Percentiles rank a stretch among this genome's conserved stretches.
phyloP scores from a whole-genome alignment of 2,888 invertebrate genomes.

The Limenitis camilla region DNA sequence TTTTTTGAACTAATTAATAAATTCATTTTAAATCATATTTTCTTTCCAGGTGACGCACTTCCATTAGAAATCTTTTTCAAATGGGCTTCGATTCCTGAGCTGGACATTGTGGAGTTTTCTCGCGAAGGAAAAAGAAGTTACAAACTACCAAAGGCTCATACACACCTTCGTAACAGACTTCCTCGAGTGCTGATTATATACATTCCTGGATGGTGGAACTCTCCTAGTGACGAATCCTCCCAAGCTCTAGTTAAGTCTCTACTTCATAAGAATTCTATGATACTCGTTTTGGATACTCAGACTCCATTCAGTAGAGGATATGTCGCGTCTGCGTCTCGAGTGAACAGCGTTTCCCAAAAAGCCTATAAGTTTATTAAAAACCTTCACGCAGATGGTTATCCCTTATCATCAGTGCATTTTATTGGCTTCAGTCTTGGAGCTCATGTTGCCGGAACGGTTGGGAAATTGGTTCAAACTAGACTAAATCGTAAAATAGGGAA shows the following conservation, averaged over 20 bases:
- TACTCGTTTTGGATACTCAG: slow-evolving; percentile 52
- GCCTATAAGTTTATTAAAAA: slow-evolving; percentile 43
- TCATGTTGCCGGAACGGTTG: slow-evolving; percentile 73
- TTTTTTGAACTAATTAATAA: not conserved
- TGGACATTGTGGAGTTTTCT: slow-evolving; percentile 44
- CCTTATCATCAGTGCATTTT: slow-evolving; percentile 66
- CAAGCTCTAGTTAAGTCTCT: slow-evolving; percentile 44
- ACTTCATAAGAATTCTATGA: slow-evolving; percentile 37
- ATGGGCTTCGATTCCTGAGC: slow-evolving; percentile 33
- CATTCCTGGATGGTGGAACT: slow-evolving; percentile 65
- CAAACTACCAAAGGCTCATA: slow-evolving; percentile 38
- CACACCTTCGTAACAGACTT: slow-evolving; percentile 28
- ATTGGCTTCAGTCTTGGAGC: slow-evolving; percentile 79
- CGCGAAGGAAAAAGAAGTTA: slow-evolving; percentile 28
- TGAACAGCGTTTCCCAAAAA: slow-evolving; percentile 43
- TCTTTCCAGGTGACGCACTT: slow-evolving; percentile 50
- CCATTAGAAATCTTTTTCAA: slow-evolving; percentile 49
- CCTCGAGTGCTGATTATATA: slow-evolving; percentile 40
- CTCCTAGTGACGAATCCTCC: slow-evolving; percentile 51
- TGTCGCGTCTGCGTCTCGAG: slow-evolving; percentile 47
- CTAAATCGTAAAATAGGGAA: slow-evolving; percentile 39
- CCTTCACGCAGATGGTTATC: slow-evolving; percentile 41
- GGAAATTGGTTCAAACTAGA: slow-evolving; percentile 42
- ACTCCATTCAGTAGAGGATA: slow-evolving; percentile 54
- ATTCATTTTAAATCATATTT: too few species aligned